Base-by-base conservation (phyloP, 2,888 invertebrate genomes). In the Hyalella azteca region DNA sequence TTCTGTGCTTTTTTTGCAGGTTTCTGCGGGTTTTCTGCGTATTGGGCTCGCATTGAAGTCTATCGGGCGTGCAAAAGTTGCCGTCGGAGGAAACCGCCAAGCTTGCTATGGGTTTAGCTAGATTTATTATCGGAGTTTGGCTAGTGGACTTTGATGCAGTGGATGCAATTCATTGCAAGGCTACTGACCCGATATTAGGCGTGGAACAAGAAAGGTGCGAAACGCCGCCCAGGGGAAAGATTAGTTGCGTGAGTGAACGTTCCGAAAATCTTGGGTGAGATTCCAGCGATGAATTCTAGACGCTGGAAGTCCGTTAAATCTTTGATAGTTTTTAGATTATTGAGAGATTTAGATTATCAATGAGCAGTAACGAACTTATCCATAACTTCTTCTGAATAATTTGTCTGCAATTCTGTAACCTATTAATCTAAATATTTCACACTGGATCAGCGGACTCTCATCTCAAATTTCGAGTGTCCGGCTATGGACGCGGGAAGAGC, bases 101-200 rank as follows among this genome's bases (percentile, higher is more conserved):
- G 66, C 66, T 66, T 66, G 66, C 66, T 66, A 32, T 66, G 66
- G 36, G 19, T 39, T 22, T 32, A n/a, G 19, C 36, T 39, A 66
- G 66, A 66, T 66, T 66, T 66, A 66, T 66, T 66, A 66, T 66
- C 66, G 36, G 36, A 66, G 66, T 66, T 45, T 32, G 66, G 66
- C 29, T n/a, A 19, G 36, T 19, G 29, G 66, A 66, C 66, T 66
- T 66, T 66, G 66, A 66, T 66, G 66, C 66, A 66, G 36, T 66
- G 36, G 36, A 32, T 36, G 32, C 66, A 66, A 66, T 66, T 66
- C 66, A 66, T 66, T 66, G 36, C 66, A 36, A 36, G 32, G 66
- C 36, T 36, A 66, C 66, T 66, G 66, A 66, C 66, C 66, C 66
- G 66, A 66, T 66, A 66, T 66, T 66, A 66, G 66, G 66, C 66